Conservation (phyloP, 2,113 vertebrate genomes). For the Ranitomeya variabilis region DNA sequence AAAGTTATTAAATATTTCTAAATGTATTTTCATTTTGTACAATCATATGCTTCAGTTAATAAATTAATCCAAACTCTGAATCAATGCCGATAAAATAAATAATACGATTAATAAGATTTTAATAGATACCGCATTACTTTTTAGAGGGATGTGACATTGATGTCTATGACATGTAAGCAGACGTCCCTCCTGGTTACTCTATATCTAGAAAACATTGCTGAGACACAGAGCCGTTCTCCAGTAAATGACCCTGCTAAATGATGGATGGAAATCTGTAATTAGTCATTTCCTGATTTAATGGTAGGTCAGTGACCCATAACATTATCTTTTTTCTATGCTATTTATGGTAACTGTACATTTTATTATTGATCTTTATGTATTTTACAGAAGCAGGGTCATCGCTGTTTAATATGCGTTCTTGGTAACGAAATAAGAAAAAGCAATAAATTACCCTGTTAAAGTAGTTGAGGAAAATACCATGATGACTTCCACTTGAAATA, state of each 20-base stretch:
- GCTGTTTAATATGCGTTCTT: not conserved
- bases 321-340: not conserved
- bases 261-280: conserved; percentile 47
- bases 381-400: not conserved
- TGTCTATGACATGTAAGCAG: not conserved
- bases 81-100: not conserved
- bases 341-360: conserved; percentile 25
- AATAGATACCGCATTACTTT: not conserved
- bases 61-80: not conserved
- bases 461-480: conserved; percentile 49
- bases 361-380: not conserved
- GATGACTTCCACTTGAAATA: conserved; percentile 55
- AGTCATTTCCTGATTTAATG: conserved; percentile 49
- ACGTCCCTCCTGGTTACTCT: not conserved
- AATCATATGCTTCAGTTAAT: not conserved
- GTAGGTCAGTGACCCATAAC: conserved; percentile 24
- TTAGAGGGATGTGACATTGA: not conserved
- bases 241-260: conserved; percentile 33
- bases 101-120: not conserved
- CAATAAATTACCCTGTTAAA: conserved; percentile 53
- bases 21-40: not conserved
- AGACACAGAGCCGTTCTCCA: not conserved
- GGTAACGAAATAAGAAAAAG: conserved; percentile 25
- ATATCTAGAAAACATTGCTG: not conserved
- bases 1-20: not conserved